Base-by-base conservation (phyloP, 2,888 invertebrate species). In the Belgica antarctica region DNA sequence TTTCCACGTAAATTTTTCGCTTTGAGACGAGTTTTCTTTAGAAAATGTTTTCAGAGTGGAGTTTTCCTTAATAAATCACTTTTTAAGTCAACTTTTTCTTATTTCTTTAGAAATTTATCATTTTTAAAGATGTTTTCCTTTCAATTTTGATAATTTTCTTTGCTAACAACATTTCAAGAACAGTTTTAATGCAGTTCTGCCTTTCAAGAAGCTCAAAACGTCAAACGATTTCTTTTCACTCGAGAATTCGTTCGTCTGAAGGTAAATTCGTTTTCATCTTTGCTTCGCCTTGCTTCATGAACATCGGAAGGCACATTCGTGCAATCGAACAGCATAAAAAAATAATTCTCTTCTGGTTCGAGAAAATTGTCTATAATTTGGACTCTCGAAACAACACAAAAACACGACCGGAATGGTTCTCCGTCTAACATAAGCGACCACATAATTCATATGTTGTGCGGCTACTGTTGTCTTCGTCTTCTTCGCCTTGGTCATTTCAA, bases 301-400 rank as follows among this genome's bases (percentile, higher is more conserved):
- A 15, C 62, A 34, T 19, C 62, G 19, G 31, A 34, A 31, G 31
- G 59, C 27, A 27, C 27, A 24, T 59, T 59, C 59, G 59, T 59
- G 59, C 59, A 46, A 12, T 46, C 15, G 46, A 12, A 46, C n/a
- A 59, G 25, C 19, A 59, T 27, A 12, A 25, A 5, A 59, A 59
- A 27, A 3, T 10, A 27, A 22, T 59, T 25, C n/a, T 59, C n/a
- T 15, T 1, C 25, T 2, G 59, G 3, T 59, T 52, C 5, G 27
- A 28, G 27, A 62, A 62, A 62, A 34, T 62, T 62, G 62, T 62
- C 62, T 62, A 62, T 62, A 28, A 62, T 62, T 62, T 62, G 28
- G 10, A 19, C 15, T 2, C n/a, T 12, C 27, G 59, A 59, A 59
- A 59, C 27, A n/a, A n/a, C 59, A 27, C n/a, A 2, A 59, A 59